Conservation (phyloP, 2,888 invertebrate species). For the Calameuta filiformis region DNA sequence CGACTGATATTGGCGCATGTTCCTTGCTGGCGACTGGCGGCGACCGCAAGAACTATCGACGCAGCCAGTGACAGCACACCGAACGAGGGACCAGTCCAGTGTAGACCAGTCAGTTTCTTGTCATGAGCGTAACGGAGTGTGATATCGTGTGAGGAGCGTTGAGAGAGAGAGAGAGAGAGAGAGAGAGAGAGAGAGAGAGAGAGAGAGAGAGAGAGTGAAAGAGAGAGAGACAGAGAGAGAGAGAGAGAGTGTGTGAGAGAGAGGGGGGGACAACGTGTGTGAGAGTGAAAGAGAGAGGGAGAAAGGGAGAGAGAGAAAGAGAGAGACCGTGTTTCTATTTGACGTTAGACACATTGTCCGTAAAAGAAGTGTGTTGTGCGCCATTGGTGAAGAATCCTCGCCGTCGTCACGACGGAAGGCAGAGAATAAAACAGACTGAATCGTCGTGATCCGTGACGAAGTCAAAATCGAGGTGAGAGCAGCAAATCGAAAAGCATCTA, state of each 20-base stretch:
- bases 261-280: no score
- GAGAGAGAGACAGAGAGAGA: not conserved
- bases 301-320: not conserved
- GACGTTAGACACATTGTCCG: not conserved
- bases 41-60: not conserved
- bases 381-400: not conserved
- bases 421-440: not conserved
- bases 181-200: not conserved
- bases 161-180: not conserved
- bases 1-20: not conserved
- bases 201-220: no score
- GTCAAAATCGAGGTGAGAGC: not conserved
- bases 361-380: not conserved
- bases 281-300: no score
- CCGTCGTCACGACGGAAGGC: not conserved
- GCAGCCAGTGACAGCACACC: not conserved
- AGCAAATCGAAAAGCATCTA: not conserved
- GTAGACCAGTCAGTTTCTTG: slow-evolving; percentile 1
- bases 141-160: not conserved
- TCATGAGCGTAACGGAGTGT: slow-evolving; percentile 1
- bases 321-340: not conserved
- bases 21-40: not conserved
- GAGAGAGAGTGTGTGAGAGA: no score
- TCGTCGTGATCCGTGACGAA: not conserved
- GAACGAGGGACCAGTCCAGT: not conserved